Evolutionary conservation across 2,113 vertebrate species (phyloP), one percentile per base, ranked within the genome.

Genomic region (Otolemur garnettii): DNA sequence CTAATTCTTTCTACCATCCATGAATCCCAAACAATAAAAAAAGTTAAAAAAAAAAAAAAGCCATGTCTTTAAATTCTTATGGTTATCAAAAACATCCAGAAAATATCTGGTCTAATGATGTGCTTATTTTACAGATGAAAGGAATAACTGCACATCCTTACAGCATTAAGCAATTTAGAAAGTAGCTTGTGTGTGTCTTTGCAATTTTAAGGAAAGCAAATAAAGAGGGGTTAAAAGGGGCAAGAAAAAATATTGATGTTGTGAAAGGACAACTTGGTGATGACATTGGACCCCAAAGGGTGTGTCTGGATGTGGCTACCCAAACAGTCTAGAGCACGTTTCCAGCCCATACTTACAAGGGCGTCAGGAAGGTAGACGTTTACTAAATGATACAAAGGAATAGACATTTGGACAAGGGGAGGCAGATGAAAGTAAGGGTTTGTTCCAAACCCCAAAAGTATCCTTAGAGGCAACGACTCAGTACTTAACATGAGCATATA

Each of bases 141-240:
- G 28, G 18, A 71, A 8, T 28, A 81, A 7, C 50, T 62, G 2
- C 0, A 14, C 17, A 66, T 30, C 7, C 79, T 59, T 79, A 88
- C 88, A 17, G 4, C 13, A 88, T 35, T 74, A 87, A 83, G 26
- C 71, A 87, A 83, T 1, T 57, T 50, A 66, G 30, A 95, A 96
- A 77, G 45, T 74, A 55, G 78, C 62, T 59, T 85, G 24, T 28
- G 45, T n/a, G 8, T 77, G 7, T 9, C 42, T 78, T 85, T 94
- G 10, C 33, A 50, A 80, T 9, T 71, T 35, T 33, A 88, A 82
- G 82, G 22, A 87, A 69, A 42, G 4, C 13, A 89, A 94, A 77
- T 64, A 78, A 82, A 75, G 22, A 90, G 85, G 28, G 5, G 2
- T 75, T 1, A 2, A 66, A 71, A 81, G 18, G 2, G 53, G 17